Evolutionary conservation across 2,113 vertebrate species (phyloP), one percentile per base, ranked within the genome.

Genomic region (Gasterosteus nipponicus): DNA sequence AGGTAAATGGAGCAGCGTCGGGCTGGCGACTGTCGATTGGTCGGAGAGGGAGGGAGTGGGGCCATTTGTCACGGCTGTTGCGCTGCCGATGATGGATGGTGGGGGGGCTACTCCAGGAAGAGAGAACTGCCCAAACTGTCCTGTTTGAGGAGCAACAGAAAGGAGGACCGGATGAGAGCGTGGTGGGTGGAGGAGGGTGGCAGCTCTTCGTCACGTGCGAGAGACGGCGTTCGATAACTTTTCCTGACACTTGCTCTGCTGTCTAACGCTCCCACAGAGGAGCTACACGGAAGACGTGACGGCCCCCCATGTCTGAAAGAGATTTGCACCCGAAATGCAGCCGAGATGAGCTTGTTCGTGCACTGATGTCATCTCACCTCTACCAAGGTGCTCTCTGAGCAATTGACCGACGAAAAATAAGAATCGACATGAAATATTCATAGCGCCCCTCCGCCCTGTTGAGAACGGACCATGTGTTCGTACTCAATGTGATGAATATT

Each of bases 401-500:
- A 65, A 63, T 86, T 22, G 11, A 77, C n/a, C 10, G 22, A 68
- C 63, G 65, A 65, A 65, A 72, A 66, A 78, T 56, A 74, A 51
- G 60, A 72, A 75, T 73, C 53, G 35, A 60, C 66, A 77, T 89
- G 57, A 87, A 88, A 87, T 85, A 87, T 89, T 89, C 84, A 83
- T 83, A 51, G 51, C 71, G 63, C 61, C 81, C 75, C 31, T 38
- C 54, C 26, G 1, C 81, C 83, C 80, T 66, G 83, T 81, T 79
- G 73, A 85, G 84, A 88, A 83, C 83, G 81, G 77, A 87, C 89
- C 88, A 81, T 86, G 87, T 90, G 88, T 87, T 90, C 72, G 0
- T 82, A 85, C 87, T 85, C 86, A 90, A 85, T 68, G 63, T 86
- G 89, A 91, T 92, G 88, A 92, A 91, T 92, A 92, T 91, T 85